Evolutionary conservation across 2,888 invertebrate genomes (phyloP).

Genomic region (Drosophila suboccidentalis): DNA sequence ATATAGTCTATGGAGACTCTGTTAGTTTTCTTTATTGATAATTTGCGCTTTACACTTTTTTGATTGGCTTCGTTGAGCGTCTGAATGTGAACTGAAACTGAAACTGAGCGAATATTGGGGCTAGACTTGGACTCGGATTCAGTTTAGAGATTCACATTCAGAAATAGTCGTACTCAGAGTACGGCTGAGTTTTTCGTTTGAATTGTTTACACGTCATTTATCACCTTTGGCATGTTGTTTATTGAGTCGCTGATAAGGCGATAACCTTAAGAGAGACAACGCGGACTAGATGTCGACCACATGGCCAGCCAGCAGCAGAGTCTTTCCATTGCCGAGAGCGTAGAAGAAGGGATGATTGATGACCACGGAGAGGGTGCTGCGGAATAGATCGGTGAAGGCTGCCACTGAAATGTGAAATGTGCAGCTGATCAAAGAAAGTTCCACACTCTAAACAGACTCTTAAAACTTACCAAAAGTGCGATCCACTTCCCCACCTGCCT

Average conservation of each 20-base stretch:
- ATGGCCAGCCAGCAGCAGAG: constrained; percentile 70
- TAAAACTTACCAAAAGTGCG: constrained; percentile 61
- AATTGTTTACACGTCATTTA: constrained; percentile 66
- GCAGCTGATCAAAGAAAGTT: constrained; percentile 41
- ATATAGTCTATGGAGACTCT: constrained; percentile 14
- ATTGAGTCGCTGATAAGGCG: constrained; percentile 60
- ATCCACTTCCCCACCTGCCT: constrained; percentile 47
- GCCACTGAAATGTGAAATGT: constrained; percentile 26
- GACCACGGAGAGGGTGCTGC: constrained; percentile 60
- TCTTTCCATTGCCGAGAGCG: constrained; percentile 61
- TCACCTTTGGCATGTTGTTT: constrained; percentile 60
- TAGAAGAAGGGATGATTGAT: constrained; percentile 80
- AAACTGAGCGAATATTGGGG: constrained; percentile 46
- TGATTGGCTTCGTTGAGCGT: constrained; percentile 55
- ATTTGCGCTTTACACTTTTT: constrained; percentile 51
- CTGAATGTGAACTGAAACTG: constrained; percentile 70
- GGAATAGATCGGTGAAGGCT: constrained; percentile 68
- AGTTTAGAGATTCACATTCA: constrained; percentile 2
- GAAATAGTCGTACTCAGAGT: constrained; percentile 1
- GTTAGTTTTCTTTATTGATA: constrained; percentile 38
- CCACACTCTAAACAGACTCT: neutral
- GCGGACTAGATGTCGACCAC: constrained; percentile 59
- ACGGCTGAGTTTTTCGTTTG: constrained; percentile 23
- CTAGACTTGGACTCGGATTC: constrained; percentile 34
- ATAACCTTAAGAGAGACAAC: constrained; percentile 51